phyloP scores from a whole-genome alignment of 2,888 invertebrate genomes.

The Eilema sororculum region DNA sequence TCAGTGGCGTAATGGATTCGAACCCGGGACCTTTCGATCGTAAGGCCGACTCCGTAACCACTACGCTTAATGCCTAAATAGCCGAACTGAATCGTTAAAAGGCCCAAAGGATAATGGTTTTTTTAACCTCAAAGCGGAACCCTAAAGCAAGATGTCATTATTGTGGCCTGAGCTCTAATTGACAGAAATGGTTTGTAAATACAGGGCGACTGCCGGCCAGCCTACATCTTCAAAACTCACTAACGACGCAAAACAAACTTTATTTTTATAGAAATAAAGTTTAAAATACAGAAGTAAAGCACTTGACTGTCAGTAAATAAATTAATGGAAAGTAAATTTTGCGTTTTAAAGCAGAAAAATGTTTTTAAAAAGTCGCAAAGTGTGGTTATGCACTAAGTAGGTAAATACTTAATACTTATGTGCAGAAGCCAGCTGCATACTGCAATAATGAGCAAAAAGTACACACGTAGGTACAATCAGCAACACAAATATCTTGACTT shows the following conservation, averaged over 20 bases:
- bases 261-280: slow-evolving; percentile 10
- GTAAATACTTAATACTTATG: background rate
- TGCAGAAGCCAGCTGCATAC: background rate
- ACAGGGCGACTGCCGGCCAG: slow-evolving; percentile 28
- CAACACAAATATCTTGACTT: no score
- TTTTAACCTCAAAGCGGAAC: slow-evolving; percentile 31
- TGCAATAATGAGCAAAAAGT: no score
- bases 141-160: slow-evolving; percentile 51
- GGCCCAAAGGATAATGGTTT: no score
- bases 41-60: no score
- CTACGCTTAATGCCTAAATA: no score
- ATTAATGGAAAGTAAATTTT: slow-evolving; percentile 27
- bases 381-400: background rate
- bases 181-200: slow-evolving; percentile 68
- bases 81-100: no score
- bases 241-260: slow-evolving; percentile 16
- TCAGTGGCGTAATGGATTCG: no score
- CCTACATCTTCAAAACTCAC: slow-evolving; percentile 8
- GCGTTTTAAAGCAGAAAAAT: slow-evolving; percentile 30
- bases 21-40: no score
- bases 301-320: slow-evolving; percentile 23
- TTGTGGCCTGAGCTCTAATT: slow-evolving; percentile 62
- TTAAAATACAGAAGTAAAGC: background rate
- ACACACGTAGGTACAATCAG: no score
- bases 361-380: slow-evolving; percentile 18